These are phyloP conservation scores for Nesidiocoris tenuis DNA, from an alignment of 2,888 invertebrate species.

Conservation along the genomic window DNA sequence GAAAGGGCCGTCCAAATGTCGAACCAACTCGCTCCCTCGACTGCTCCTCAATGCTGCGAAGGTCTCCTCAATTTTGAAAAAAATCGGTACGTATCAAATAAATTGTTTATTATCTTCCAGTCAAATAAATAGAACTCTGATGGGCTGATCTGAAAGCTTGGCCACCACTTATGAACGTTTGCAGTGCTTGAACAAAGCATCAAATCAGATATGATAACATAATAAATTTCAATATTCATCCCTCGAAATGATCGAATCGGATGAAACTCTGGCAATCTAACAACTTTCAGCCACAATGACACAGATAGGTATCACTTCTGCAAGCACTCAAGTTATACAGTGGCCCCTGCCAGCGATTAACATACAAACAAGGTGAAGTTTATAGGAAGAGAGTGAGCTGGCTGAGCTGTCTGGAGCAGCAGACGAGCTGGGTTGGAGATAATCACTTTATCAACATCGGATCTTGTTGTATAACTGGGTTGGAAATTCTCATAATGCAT, in stretches of 20 bases:
- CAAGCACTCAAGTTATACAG: neutral
- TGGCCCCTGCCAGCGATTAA: neutral
- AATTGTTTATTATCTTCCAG: no score
- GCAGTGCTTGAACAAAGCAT: no score
- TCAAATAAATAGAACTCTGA: no score
- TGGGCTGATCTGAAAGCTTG: no score
- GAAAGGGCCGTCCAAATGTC: no score
- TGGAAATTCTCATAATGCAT: neutral
- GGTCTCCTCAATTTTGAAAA: no score
- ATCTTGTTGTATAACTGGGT: neutral
- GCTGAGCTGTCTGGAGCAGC: neutral
- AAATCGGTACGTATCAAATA: no score
- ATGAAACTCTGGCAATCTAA: neutral
- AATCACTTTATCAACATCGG: neutral
- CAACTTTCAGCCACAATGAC: neutral
- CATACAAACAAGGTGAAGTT: neutral
- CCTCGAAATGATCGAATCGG: neutral
- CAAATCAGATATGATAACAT: no score
- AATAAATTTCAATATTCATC: no score
- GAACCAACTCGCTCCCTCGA: no score
- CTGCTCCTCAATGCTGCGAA: no score
- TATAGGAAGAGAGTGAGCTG: neutral
- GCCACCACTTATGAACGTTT: no score
- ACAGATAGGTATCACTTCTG: neutral
- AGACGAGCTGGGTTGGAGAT: neutral